A percentile compares a stretch with the other conserved stretches of the same genome.
phyloP scores from a whole-genome alignment of 2,113 vertebrate species.

The Phoenicopterus ruber region DNA sequence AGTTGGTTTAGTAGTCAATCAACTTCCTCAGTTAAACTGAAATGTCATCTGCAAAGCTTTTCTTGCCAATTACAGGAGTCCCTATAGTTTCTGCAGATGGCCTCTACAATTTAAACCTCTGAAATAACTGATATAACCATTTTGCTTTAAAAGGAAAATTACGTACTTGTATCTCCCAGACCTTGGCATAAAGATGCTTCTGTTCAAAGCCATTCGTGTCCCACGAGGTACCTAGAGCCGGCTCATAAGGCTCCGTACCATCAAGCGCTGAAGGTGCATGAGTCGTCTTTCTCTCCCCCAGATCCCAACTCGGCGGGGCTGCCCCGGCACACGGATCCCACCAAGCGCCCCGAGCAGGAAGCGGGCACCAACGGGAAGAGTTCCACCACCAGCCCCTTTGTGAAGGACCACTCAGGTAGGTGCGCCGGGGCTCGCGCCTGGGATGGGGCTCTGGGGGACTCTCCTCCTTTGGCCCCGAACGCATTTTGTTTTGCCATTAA shows the following conservation, averaged over 20 bases:
- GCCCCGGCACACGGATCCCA: constrained; percentile 83
- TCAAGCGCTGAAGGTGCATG: constrained; percentile 32
- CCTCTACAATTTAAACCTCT: constrained; percentile 71
- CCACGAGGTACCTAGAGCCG: constrained; percentile 30
- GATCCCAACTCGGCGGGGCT: constrained; percentile 86
- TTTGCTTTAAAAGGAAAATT: constrained; percentile 69
- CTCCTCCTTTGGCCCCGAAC: not conserved
- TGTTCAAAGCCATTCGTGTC: constrained; percentile 60
- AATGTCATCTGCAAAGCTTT: constrained; percentile 83
- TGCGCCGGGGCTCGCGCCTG: not conserved
- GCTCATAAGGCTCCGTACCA: constrained; percentile 9
- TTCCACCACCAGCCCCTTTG: constrained; percentile 80
- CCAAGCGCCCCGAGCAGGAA: constrained; percentile 82
- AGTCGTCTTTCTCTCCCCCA: constrained; percentile 68
- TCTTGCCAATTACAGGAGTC: constrained; percentile 74
- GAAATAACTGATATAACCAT: constrained; percentile 70
- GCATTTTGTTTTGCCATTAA: not conserved
- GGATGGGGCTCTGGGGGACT: not conserved
- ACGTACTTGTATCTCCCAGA: constrained; percentile 49
- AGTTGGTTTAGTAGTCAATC: constrained; percentile 75
- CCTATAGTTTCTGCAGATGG: constrained; percentile 81
- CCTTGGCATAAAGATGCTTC: constrained; percentile 68
- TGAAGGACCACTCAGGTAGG: constrained; percentile 81
- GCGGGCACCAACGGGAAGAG: constrained; percentile 84
- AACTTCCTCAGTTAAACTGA: constrained; percentile 77